Evolutionary conservation across 2,888 invertebrate genomes (phyloP), one percentile per base, ranked within the genome.

Genomic region (Synanthedon andrenaeformis): DNA sequence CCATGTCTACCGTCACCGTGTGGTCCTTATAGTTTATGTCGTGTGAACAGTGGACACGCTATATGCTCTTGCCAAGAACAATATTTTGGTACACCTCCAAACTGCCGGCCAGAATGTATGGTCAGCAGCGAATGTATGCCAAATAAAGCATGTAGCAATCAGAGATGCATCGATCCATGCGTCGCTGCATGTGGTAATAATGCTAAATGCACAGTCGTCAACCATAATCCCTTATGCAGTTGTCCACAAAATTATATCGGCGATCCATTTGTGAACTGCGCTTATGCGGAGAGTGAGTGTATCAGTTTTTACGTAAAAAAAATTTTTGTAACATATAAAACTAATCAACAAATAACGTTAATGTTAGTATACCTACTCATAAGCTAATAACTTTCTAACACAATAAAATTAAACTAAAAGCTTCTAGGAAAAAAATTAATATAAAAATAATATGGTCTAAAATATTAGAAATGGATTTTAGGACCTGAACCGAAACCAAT

Each of bases 171-270:
- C 58, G 93, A 96, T 76, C 95, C 95, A 51, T 96, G 96, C 74
- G 89, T 91, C 42, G 94, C 93, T 57, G 92, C 93, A n/a, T 96
- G 96, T 72, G 96, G 96, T 28, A 83, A 89, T 56, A 92, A 94
- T 79, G 94, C 96, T 3, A 89, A 92, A 61, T 96, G 96, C 72
- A 92, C 92, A 63, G 94, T 94, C 13, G 91, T 95, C 52, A 94
- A 94, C 76, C 96, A 96, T 73, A 94, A 94, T 74, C 94, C 96
- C 48, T 91, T 94, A 59, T 96, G 96, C 82, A 93, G 92, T 73
- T 96, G 96, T 76, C 90, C 91, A 53, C 83, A 89, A 59, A 93
- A 92, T 62, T 92, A 90, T 73, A 89, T 89, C 42, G 96, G 96
- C 54, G 95, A 96, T 88, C 95, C 96, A 56, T 94, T 95, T 71